Conservation (phyloP, 1,140 invertebrate species). For the Mercenaria mercenaria region DNA sequence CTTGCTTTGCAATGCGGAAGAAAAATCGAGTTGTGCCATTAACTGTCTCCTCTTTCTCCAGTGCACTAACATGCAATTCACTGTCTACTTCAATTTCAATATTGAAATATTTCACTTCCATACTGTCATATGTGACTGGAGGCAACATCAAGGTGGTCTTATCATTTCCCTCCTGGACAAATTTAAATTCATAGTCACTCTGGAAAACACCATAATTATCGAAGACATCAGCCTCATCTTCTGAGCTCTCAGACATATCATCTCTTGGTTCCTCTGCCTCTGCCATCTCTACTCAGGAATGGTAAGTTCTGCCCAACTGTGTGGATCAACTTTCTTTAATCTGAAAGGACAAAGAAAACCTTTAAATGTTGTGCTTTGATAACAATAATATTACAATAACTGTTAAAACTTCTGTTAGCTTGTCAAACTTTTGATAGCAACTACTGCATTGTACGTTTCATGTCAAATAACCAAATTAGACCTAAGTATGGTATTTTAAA, state of each 20-base stretch:
- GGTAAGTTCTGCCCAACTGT: too few species aligned
- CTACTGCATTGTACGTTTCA: too few species aligned
- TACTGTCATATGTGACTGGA: conserved; percentile 20
- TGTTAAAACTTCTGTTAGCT: too few species aligned
- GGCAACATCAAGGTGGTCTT: conserved; percentile 26
- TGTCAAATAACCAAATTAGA: too few species aligned
- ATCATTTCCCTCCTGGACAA: conserved; percentile 26
- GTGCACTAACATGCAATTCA: neutral
- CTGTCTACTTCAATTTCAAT: conserved; percentile 31
- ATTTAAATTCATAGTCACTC: conserved; percentile 36
- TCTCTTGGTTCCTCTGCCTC: neutral
- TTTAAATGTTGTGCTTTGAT: too few species aligned
- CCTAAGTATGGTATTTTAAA: too few species aligned
- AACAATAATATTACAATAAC: too few species aligned
- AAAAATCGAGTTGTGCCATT: neutral
- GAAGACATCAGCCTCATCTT: neutral
- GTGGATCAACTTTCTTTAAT: too few species aligned
- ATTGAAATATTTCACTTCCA: conserved; percentile 30
- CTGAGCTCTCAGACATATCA: neutral
- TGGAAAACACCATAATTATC: conserved; percentile 38
- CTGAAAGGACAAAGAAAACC: too few species aligned
- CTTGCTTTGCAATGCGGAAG: neutral
- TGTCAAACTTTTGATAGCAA: too few species aligned
- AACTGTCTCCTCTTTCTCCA: neutral
- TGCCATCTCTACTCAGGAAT: neutral